Percentiles rank a stretch among this genome's conserved stretches.
Evolutionary conservation across 2,888 invertebrate genomes (phyloP).

Genomic region (Pammene aurita): DNA sequence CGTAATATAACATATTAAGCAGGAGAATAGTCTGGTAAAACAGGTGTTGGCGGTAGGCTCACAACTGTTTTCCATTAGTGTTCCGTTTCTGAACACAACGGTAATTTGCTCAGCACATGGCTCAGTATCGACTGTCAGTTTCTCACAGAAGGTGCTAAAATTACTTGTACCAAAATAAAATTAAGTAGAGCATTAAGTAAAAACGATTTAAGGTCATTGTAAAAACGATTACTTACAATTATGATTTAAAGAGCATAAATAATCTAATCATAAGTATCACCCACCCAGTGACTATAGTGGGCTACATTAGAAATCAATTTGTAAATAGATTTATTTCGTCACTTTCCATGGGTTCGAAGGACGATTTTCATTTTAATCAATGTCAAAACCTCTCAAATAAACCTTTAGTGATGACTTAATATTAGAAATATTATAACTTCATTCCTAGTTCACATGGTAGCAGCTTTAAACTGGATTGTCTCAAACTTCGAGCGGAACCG

Average conservation of each 20-base stretch:
- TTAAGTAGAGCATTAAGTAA: background rate
- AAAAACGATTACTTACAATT: too few relatives aligned
- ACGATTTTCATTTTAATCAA: too few relatives aligned
- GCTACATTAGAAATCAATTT: too few relatives aligned
- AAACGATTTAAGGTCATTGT: too few relatives aligned
- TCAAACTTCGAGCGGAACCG: slow-evolving; percentile 26
- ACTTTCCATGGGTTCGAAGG: too few relatives aligned
- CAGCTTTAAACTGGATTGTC: slow-evolving; percentile 47
- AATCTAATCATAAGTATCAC: too few relatives aligned
- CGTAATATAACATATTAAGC: slow-evolving; percentile 11
- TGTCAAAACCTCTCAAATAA: too few relatives aligned
- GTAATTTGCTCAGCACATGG: slow-evolving; percentile 50
- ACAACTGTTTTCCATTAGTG: slow-evolving; percentile 72
- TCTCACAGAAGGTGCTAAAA: background rate
- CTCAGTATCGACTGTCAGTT: slow-evolving; percentile 16
- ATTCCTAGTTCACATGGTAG: slow-evolving; percentile 18
- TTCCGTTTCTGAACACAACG: slow-evolving; percentile 52
- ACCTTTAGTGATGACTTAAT: too few relatives aligned
- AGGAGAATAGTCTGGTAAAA: slow-evolving; percentile 47
- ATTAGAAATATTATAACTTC: background rate
- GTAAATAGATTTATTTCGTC: too few relatives aligned
- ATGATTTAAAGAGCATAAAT: too few relatives aligned
- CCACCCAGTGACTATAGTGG: too few relatives aligned
- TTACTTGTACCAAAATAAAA: background rate
- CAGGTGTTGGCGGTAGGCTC: slow-evolving; percentile 54